Base-by-base conservation (phyloP, 2,888 invertebrate genomes). In the Hofmannophila pseudospretella region DNA sequence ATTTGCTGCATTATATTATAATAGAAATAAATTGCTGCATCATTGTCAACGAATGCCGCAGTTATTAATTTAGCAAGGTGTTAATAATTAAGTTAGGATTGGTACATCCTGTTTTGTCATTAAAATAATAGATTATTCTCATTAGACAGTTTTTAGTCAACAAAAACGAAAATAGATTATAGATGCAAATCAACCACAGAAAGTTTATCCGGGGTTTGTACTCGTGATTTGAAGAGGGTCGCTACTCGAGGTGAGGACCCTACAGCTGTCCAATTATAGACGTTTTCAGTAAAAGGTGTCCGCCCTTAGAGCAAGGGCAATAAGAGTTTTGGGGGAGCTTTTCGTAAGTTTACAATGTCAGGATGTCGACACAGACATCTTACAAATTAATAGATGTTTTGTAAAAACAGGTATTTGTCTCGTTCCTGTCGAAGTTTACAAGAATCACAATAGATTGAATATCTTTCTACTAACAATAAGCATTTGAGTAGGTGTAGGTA, bases 251-350 rank as follows among this genome's bases (percentile, higher is more conserved):
- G 40, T 48, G 64, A 76, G 74, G 54, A 63, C 69, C 51, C 71
- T 72, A 67, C 67, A 71, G 70, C 64, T 72, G 70, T 75, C 74
- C 77, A 82, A 80, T 81, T 81, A 79, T 73, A 77, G 67, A 70
- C 71, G 67, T 75, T 77, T 72, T 72, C 52, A 53, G 51, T 51
- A 51, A 71, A 62, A 70, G 70, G 62, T 63, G 54, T 59, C 54
- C 54, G 46, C 55, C 53, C 55, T 55, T 53, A 55, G 46, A 51
- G 52, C 45, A 53, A 41, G 45, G 47, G 49, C 50, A 54, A 60
- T 60, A 58, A 63, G 55, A 50, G 49, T 42, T 47, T 40, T 32
- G 26, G 39, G 45, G 41, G 42, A 26, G 39, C 43, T 49, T 45
- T 39, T 45, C 36, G 9, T 11, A 38, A 37, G 34, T 43, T 34